These are phyloP conservation scores for Eupithecia inturbata DNA, from an alignment of 2,888 invertebrate genomes.

Conservation along the genomic window DNA sequence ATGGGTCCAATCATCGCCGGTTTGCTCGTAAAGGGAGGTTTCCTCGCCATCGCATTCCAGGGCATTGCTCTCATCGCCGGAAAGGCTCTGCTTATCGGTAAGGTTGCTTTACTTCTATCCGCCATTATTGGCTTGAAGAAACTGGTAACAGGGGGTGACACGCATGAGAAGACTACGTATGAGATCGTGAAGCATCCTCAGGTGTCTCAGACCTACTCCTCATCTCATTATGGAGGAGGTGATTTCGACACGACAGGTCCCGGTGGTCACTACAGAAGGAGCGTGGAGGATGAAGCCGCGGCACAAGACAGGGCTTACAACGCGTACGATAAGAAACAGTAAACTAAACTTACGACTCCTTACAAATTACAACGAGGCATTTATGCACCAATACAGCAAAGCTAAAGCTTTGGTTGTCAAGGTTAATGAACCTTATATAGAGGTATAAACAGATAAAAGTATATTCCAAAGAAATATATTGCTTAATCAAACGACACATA, in stretches of 20 bases:
- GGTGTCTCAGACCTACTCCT: constrained; percentile 90
- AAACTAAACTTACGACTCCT: constrained; percentile 71
- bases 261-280: constrained; percentile 85
- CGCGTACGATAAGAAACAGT: constrained; percentile 78
- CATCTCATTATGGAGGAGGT: constrained; percentile 85
- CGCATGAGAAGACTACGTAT: constrained; percentile 91
- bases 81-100: constrained; percentile 92
- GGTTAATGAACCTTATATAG: constrained; percentile 26
- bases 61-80: constrained; percentile 90
- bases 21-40: constrained; percentile 88
- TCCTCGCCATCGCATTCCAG: constrained; percentile 89
- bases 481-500: constrained; percentile 57
- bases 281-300: constrained; percentile 84
- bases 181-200: constrained; percentile 95
- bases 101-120: constrained; percentile 91
- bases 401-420: constrained; percentile 48
- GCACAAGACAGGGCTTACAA: constrained; percentile 87
- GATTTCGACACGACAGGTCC: constrained; percentile 84
- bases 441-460: constrained; percentile 17
- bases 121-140: constrained; percentile 92
- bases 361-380: constrained; percentile 69
- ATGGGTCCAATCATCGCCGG: constrained; percentile 87
- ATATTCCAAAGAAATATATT: constrained; percentile 30
- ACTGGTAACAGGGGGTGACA: constrained; percentile 86
- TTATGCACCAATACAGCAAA: constrained; percentile 43